Evolutionary conservation across 2,113 vertebrate genomes (phyloP).

Genomic region (Arizona elegans): DNA sequence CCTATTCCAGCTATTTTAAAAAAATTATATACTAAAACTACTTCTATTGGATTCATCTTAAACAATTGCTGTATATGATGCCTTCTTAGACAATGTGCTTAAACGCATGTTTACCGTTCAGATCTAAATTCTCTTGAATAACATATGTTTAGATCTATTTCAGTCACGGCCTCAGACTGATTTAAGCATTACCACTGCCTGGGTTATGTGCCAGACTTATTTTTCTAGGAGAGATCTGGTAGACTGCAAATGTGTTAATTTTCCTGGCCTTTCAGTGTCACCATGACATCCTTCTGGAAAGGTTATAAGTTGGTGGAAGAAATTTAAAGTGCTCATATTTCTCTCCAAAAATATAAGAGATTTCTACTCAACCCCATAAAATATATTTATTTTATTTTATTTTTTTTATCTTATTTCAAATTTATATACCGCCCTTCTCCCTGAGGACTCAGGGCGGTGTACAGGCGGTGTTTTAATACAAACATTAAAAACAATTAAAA

Average conservation of each 20-base stretch:
- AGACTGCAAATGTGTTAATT: neutral
- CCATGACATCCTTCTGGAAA: neutral
- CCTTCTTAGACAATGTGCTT: neutral
- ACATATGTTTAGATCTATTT: neutral
- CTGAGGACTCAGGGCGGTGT: too few relatives aligned
- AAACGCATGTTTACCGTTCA: neutral
- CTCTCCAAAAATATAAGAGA: neutral
- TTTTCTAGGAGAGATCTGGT: neutral
- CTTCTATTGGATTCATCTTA: neutral
- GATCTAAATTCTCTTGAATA: too few relatives aligned
- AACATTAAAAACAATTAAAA: too few relatives aligned
- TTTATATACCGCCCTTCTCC: too few relatives aligned
- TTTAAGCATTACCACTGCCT: neutral
- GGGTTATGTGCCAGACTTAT: neutral
- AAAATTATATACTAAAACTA: neutral
- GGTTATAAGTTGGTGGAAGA: neutral
- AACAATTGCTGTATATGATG: neutral
- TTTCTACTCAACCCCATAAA: neutral
- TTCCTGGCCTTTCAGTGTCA: neutral
- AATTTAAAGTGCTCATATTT: neutral
- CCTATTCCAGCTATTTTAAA: neutral
- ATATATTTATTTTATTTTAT: neutral
- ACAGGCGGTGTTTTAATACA: too few relatives aligned
- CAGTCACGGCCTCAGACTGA: neutral
- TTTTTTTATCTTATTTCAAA: too few relatives aligned